phyloP scores from a whole-genome alignment of 2,888 invertebrate genomes.

The Sarcophaga variegata region DNA sequence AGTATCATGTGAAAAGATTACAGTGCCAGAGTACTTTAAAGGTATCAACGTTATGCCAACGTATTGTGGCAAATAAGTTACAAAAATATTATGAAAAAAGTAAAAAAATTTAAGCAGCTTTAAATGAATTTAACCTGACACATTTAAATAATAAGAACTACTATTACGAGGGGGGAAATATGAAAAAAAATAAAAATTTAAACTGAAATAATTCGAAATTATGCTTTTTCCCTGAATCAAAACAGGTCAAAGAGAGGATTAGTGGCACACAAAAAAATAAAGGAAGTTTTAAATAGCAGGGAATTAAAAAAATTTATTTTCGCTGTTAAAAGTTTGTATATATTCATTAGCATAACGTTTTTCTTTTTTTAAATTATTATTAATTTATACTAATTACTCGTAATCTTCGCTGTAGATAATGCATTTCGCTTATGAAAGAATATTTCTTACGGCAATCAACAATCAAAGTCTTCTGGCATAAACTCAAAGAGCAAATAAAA shows the following conservation, averaged over 20 bases:
- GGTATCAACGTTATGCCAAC: too few relatives aligned
- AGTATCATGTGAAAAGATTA: too few relatives aligned
- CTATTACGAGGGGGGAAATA: not conserved
- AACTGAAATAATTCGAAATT: not conserved
- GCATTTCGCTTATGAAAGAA: too few relatives aligned
- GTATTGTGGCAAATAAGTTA: constrained; percentile 16
- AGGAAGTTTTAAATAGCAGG: not conserved
- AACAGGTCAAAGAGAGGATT: not conserved
- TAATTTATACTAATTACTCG: too few relatives aligned
- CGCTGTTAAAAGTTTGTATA: too few relatives aligned
- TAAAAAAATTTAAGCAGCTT: not conserved
- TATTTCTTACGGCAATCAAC: too few relatives aligned
- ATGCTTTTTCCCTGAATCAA: not conserved
- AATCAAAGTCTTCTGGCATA: too few relatives aligned
- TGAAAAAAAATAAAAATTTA: not conserved
- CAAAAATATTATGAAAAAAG: not conserved
- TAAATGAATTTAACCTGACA: constrained; percentile 31
- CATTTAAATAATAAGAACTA: constrained; percentile 9
- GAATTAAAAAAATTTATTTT: not conserved
- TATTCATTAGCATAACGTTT: too few relatives aligned
- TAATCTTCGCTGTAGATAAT: too few relatives aligned
- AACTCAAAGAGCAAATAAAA: too few relatives aligned
- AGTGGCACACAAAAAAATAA: not conserved
- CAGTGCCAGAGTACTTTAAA: too few relatives aligned
- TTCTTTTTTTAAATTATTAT: too few relatives aligned